Evolutionary conservation across 1,140 invertebrate genomes (phyloP), one percentile per base, ranked within the genome.

Genomic region (Helicoverpa armigera): DNA sequence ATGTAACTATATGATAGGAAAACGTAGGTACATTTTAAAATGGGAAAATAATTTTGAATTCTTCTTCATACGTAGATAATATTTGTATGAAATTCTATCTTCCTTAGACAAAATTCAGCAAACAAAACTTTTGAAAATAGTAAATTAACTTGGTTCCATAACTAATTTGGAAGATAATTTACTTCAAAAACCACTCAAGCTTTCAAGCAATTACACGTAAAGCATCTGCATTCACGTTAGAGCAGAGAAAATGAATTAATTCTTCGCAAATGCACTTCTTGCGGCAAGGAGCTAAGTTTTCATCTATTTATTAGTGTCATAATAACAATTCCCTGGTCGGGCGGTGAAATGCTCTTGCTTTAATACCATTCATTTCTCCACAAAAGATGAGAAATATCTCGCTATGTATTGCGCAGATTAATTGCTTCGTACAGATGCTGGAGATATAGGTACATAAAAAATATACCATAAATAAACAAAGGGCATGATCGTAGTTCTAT

Each of bases 251-350:
- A 67, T 48, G 11, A 58, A 74, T 43, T 58, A 60, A 74, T 74
- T 54, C 54, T n/a, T 35, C 53, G 72, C 31, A 35, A 74, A 74
- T 74, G 72, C 72, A 74, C 72, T 74, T 58, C 53, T 54, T 14
- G 35, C 56, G 23, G 9, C 18, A 53, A 69, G 3, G 51, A 72
- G 53, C 51, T 29, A 54, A 54, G 70, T 73, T 56, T 56, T 43
- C 31, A 58, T 54, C 72, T 74, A 74, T 74, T 74, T 74, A 58
- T 74, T 74, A 74, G 16, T 74, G 72, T 74, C 72, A 58, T 60
- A 74, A 60, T 74, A 74, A 74, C 54, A 58, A 58, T 74, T 16
- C 16, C 14, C 54, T 31, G 43, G 54, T 58, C 63, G 43, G 29
- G 54, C 72, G 72, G 53, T 43, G 54, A 74, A 60, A 74, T 74